Percentiles rank a stretch among this genome's conserved stretches.
phyloP scores from a whole-genome alignment of 2,888 invertebrate genomes.

The Archaeoteleia sp. region DNA sequence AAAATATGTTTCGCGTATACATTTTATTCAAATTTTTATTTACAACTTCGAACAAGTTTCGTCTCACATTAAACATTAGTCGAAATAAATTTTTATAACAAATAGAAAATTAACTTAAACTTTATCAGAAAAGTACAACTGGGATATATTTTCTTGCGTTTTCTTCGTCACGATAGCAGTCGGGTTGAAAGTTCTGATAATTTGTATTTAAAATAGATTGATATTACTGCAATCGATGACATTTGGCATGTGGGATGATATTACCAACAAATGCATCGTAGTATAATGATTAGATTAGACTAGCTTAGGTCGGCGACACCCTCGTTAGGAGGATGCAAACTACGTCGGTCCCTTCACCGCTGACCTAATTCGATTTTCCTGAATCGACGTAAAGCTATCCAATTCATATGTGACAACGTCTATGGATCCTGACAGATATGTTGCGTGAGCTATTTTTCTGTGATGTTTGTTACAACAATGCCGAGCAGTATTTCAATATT shows the following conservation, averaged over 20 bases:
- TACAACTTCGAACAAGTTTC: no score
- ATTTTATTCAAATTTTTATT: no score
- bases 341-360: conserved; percentile 31
- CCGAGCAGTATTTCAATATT: no score
- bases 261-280: conserved; percentile 5
- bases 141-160: no score
- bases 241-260: conserved; percentile 12
- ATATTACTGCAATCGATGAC: conserved; percentile 23
- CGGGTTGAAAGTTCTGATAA: no score
- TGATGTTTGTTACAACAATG: no score
- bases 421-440: conserved; percentile 20
- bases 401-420: conserved; percentile 39
- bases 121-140: no score
- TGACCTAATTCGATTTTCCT: conserved; percentile 50
- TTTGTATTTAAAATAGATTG: conserved; percentile 28
- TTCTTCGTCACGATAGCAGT: no score
- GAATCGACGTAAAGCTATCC: conserved; percentile 43
- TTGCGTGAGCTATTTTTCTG: no score
- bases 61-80: no score
- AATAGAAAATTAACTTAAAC: no score
- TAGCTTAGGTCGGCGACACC: conserved; percentile 37
- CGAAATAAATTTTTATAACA: no score
- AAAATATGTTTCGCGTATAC: not conserved
- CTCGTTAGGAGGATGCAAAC: conserved; percentile 37
- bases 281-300: conserved; percentile 46